These are phyloP conservation scores for Ypsolopha sequella DNA, from an alignment of 2,888 invertebrate genomes.

Conservation along the genomic window DNA sequence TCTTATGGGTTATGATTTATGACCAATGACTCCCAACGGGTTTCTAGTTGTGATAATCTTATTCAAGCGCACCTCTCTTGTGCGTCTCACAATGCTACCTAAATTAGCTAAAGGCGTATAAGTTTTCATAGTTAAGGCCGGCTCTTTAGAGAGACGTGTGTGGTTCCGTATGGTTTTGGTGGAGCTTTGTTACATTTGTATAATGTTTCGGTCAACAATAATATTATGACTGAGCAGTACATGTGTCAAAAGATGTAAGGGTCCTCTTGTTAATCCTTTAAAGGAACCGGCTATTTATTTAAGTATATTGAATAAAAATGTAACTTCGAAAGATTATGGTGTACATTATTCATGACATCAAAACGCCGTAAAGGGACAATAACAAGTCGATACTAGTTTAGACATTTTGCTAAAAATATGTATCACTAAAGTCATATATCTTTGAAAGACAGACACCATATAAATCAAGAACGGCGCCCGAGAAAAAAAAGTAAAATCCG, in stretches of 20 bases:
- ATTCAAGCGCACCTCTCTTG: constrained; percentile 57
- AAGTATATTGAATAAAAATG: too few species aligned
- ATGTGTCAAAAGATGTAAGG: not conserved
- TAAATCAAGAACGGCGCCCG: not conserved
- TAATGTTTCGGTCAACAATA: not conserved
- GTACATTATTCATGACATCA: not conserved
- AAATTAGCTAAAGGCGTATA: constrained; percentile 64
- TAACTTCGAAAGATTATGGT: not conserved
- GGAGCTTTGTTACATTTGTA: not conserved
- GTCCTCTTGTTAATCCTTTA: too few species aligned
- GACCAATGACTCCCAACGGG: constrained; percentile 69
- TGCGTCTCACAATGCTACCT: constrained; percentile 67
- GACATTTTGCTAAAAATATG: not conserved
- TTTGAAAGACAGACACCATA: not conserved
- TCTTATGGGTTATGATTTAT: constrained; percentile 71
- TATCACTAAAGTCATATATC: not conserved
- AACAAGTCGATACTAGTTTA: not conserved
- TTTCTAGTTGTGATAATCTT: constrained; percentile 62
- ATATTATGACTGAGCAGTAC: not conserved
- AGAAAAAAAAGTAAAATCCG: not conserved
- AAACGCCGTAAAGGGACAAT: not conserved
- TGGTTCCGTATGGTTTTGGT: constrained; percentile 18
- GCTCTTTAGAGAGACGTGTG: constrained; percentile 33
- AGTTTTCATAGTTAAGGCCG: constrained; percentile 39
- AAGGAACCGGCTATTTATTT: too few species aligned